Evolutionary conservation across 2,113 vertebrate genomes (phyloP), one percentile per base, ranked within the genome.

Genomic region (Brachyhypopomus gauderio): DNA sequence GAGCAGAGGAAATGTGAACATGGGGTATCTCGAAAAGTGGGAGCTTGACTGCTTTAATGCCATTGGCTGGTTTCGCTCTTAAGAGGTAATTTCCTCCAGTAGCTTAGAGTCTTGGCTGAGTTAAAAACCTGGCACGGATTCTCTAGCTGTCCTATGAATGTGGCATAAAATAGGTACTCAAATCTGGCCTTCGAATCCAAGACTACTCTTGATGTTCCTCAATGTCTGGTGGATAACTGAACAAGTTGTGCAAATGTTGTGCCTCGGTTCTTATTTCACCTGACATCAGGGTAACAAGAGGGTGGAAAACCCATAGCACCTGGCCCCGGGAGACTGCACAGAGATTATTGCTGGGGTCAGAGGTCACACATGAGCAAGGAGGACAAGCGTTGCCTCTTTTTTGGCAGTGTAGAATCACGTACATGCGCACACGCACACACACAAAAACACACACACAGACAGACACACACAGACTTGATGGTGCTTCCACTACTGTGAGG

Each of bases 401-500:
- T 69, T 78, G 63, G 63, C 63, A 36, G 27, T 23, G 7, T 69
- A 11, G 7, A 9, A 79, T 20, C 17, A 30, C 30, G n/a, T n/a
- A 60, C 23, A 72, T 16, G 3, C 11, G 16, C 8, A 25, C 45
- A 52, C 70, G n/a, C 38, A 72, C 38, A 52, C 67, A 60, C n/a
- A n/a, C n/a, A n/a, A n/a, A n/a, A n/a, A n/a, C n/a, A n/a, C n/a
- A n/a, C n/a, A n/a, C n/a, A n/a, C n/a, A n/a, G n/a, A 71, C 67
- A 71, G 36, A 36, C 27, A 67, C 30, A 36, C 64, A 30, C 36
- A 12, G 12, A 25, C 14, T 4, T 1, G 6, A 11, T 34, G 62
- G 17, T 17, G 5, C 30, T 19, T 56, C 27, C 80, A 72, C 58
- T 60, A 63, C 16, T 79, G 41, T 67, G 75, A 48, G 67, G 67